Evolutionary conservation across 2,888 invertebrate genomes (phyloP).

Genomic region (Cacoxenus indagator): DNA sequence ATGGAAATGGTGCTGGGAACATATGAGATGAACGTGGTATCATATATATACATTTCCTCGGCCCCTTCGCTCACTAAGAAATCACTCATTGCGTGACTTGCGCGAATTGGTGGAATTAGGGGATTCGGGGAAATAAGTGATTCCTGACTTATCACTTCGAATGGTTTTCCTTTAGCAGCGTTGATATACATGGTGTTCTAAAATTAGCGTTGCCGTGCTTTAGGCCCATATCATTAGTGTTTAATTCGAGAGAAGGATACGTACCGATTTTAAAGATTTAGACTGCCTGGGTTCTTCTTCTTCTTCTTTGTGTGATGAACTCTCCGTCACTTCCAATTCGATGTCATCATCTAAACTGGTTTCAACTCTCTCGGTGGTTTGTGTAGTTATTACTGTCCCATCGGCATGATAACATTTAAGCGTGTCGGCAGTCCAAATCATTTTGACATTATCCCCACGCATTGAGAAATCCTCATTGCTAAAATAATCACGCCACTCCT

Average conservation of each 20-base stretch:
- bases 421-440: conserved; percentile 54
- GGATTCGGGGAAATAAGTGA: background rate
- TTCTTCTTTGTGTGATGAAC: conserved; percentile 48
- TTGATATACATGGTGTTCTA: background rate
- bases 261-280: too few relatives aligned
- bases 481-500: conserved; percentile 65
- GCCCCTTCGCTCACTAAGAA: conserved; percentile 20
- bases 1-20: conserved; percentile 38
- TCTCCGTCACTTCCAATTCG: conserved; percentile 48
- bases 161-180: background rate
- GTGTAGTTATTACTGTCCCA: conserved; percentile 57
- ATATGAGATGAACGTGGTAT: conserved; percentile 42
- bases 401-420: conserved; percentile 61
- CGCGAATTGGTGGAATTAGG: background rate
- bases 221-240: too few relatives aligned
- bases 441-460: conserved; percentile 61
- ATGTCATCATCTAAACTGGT: conserved; percentile 42
- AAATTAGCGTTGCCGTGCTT: background rate
- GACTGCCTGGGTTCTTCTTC: too few relatives aligned
- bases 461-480: conserved; percentile 59
- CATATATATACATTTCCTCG: conserved; percentile 38
- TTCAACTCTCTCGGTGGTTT: conserved; percentile 32
- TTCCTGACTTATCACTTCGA: background rate
- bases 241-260: too few relatives aligned
- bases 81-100: background rate